Evolutionary conservation across 2,113 vertebrate genomes (phyloP), one percentile per base, ranked within the genome.

Genomic region (Ctenodactylus gundi): DNA sequence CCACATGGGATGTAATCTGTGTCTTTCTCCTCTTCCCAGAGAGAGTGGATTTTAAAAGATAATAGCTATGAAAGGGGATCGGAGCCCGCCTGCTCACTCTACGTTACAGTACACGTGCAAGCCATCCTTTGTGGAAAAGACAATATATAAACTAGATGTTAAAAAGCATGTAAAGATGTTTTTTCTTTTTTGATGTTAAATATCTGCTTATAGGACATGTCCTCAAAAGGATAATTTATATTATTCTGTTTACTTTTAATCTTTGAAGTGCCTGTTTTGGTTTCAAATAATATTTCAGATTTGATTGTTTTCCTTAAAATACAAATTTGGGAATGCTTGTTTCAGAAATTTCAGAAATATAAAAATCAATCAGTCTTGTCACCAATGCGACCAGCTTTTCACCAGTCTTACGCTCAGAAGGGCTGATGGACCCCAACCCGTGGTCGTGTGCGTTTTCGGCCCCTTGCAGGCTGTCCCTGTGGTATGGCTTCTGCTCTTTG

Each of bases 221-320:
- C 44, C 70, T 94, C 34, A 21, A 90, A 60, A 55, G 21, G 25
- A n/a, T 39, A 72, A 57, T 80, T 94, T 78, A 73, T 7, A 27
- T 31, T 34, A 29, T n/a, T 51, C 36, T 36, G 2, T 44, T 90
- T 92, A 70, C 49, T 92, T 81, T 73, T 82, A 65, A 67, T 62
- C 82, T 80, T 73, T 57, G 18, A 81, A 92, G 82, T 10, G 7
- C 14, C 27, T 67, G 20, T 77, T 80, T 93, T 92, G 39, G 64
- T 85, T 95, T 96, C n/a, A 90, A 90, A 75, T 87, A 75, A 51
- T 23, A 58, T 76, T 90, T 94, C 39, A 85, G 17, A 70, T 62
- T 77, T 81, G 41, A 67, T 57, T 67, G 23, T 34, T 67, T 53
- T 84, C 78, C 34, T 27, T 14, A 6, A 34, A 27, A 15, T 31